Percentiles rank a stretch among this genome's conserved stretches.
Evolutionary conservation across 2,113 vertebrate genomes (phyloP).

Genomic region (Oreochromis niloticus): DNA sequence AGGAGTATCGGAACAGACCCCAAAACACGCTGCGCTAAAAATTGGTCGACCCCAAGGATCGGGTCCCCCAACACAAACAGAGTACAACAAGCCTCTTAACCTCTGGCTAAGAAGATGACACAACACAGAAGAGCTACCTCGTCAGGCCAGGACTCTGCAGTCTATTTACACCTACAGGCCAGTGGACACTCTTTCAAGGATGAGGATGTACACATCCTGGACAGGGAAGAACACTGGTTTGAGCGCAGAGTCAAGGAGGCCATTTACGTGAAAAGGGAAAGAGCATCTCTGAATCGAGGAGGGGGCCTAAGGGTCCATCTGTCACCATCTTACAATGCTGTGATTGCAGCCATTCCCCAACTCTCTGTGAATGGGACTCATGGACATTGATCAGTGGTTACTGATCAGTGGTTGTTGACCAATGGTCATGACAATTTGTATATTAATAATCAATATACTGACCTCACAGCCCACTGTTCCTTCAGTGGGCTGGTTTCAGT

Average conservation of each 20-base stretch:
- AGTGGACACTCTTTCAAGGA: too few species aligned
- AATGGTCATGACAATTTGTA: neutral
- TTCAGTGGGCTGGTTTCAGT: neutral
- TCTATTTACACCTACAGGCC: too few species aligned
- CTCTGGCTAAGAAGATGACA: neutral
- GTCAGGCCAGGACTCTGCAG: neutral
- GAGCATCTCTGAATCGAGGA: rapidly evolving
- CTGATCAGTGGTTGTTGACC: neutral
- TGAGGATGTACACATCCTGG: neutral
- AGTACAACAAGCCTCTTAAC: neutral
- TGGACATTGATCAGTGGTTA: rapidly evolving
- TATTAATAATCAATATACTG: neutral
- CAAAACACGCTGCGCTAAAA: neutral
- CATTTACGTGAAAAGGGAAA: neutral
- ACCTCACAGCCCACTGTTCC: neutral
- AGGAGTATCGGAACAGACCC: rapidly evolving
- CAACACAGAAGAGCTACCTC: rapidly evolving
- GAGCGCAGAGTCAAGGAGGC: neutral
- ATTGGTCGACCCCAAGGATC: neutral
- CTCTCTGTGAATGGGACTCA: rapidly evolving
- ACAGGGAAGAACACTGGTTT: neutral
- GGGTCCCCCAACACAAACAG: neutral
- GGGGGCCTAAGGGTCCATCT: rapidly evolving
- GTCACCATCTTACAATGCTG: neutral
- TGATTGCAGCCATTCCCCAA: neutral